Evolutionary conservation across 1,140 invertebrate species (phyloP).

Genomic region (Pseudomyrmex sp.): DNA sequence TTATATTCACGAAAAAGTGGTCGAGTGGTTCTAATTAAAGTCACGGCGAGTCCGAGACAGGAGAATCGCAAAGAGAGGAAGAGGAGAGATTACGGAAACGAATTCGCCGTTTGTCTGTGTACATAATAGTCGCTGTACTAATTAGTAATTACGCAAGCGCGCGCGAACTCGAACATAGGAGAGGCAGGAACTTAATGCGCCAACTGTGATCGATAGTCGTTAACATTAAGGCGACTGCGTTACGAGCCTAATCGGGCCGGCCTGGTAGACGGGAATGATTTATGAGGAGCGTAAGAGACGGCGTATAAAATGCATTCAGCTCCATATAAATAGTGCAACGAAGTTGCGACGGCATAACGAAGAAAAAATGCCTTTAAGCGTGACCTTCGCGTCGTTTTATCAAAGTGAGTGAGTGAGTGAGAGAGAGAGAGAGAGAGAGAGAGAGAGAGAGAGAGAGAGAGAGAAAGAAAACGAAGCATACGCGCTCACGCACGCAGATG

Average conservation of each 20-base stretch:
- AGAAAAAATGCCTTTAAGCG: slow-evolving; percentile 40
- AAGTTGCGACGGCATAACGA: slow-evolving; percentile 41
- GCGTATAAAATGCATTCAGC: slow-evolving; percentile 55
- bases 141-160: slow-evolving; percentile 61
- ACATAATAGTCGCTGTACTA: slow-evolving; percentile 21
- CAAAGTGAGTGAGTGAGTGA: no score
- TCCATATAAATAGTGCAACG: slow-evolving; percentile 50
- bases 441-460: not conserved
- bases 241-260: slow-evolving; percentile 48
- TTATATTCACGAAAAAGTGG: slow-evolving; percentile 39
- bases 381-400: slow-evolving; percentile 48
- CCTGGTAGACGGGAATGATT: slow-evolving; percentile 62
- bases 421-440: not conserved
- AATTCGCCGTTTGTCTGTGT: slow-evolving; percentile 21
- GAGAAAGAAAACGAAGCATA: slow-evolving; percentile 5
- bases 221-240: slow-evolving; percentile 69
- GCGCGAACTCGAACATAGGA: slow-evolving; percentile 8
- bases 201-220: slow-evolving; percentile 65
- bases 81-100: not conserved
- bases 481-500: slow-evolving; percentile 31
- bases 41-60: not conserved
- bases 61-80: no score
- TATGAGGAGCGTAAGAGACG: slow-evolving; percentile 54
- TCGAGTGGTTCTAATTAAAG: slow-evolving; percentile 34
- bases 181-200: slow-evolving; percentile 47